Percentiles rank a stretch among this genome's conserved stretches.
Conservation (phyloP, 2,888 invertebrate species). For the Drosophila picticornis region DNA sequence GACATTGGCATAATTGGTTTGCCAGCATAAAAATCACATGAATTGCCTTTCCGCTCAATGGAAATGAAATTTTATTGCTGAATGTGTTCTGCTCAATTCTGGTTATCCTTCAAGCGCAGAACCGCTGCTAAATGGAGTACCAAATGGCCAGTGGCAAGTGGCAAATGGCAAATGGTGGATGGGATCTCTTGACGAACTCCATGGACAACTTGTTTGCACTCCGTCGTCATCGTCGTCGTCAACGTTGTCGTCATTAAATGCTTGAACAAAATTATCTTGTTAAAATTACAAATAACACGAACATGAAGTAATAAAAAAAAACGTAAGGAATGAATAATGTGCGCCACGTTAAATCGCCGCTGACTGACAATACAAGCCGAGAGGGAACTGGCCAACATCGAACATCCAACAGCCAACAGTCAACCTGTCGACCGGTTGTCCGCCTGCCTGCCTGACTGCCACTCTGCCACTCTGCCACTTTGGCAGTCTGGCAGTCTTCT, state of each 20-base stretch:
- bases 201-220: conserved; percentile 26
- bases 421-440: conserved; percentile 64
- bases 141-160: conserved; percentile 36
- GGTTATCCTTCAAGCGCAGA: conserved; percentile 64
- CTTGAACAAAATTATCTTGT: conserved; percentile 84
- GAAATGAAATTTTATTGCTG: conserved; percentile 70
- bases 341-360: conserved; percentile 77
- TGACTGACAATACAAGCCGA: conserved; percentile 62
- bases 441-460: conserved; percentile 15
- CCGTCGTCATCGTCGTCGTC: conserved; percentile 24
- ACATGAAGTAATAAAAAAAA: conserved; percentile 79
- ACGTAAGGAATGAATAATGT: conserved; percentile 79
- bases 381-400: conserved; percentile 33
- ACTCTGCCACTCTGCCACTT: conserved; percentile 18
- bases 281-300: conserved; percentile 85
- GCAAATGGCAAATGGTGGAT: conserved; percentile 28
- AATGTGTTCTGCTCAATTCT: conserved; percentile 31
- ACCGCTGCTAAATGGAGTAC: conserved; percentile 60
- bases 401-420: conserved; percentile 26
- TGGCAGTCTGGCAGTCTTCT: conserved; percentile 9
- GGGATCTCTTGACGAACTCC: conserved; percentile 29
- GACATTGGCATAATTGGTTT: conserved; percentile 70
- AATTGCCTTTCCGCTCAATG: conserved; percentile 71
- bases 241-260: conserved; percentile 81
- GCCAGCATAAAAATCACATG: conserved; percentile 80